Percentiles rank a stretch among this genome's conserved stretches.
Evolutionary conservation across 2,888 invertebrate genomes (phyloP).

Genomic region (Drosophila greeni): DNA sequence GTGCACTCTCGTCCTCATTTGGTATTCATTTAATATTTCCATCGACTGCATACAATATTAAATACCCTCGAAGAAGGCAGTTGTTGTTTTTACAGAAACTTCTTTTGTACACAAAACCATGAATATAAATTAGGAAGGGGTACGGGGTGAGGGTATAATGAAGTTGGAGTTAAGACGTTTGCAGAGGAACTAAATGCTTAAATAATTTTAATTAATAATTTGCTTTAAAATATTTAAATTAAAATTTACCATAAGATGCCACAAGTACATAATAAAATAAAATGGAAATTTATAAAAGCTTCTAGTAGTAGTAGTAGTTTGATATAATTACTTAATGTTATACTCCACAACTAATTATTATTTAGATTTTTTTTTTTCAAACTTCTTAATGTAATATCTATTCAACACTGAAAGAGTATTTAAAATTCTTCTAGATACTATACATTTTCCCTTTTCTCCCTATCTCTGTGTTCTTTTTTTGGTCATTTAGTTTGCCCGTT

Average conservation of each 20-base stretch:
- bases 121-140: slow-evolving; percentile 1
- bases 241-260: too few species aligned
- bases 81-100: slow-evolving; percentile 4
- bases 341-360: too few species aligned
- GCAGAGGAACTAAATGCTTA: too few species aligned
- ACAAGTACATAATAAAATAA: background rate
- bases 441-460: background rate
- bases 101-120: background rate
- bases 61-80: slow-evolving; percentile 3
- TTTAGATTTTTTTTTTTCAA: background rate
- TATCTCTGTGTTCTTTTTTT: slow-evolving; percentile 22
- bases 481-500: slow-evolving; percentile 61
- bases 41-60: slow-evolving; percentile 53
- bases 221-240: background rate
- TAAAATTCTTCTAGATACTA: fast-evolving
- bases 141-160: background rate
- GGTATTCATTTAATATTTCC: slow-evolving; percentile 68
- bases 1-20: slow-evolving; percentile 47
- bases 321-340: too few species aligned
- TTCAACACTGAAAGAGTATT: background rate
- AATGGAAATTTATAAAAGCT: too few species aligned
- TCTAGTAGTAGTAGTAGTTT: too few species aligned
- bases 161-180: too few species aligned
- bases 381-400: background rate
- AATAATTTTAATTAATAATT: background rate